Evolutionary conservation across 2,113 vertebrate species (phyloP).

Genomic region (Stigmatopora argus): DNA sequence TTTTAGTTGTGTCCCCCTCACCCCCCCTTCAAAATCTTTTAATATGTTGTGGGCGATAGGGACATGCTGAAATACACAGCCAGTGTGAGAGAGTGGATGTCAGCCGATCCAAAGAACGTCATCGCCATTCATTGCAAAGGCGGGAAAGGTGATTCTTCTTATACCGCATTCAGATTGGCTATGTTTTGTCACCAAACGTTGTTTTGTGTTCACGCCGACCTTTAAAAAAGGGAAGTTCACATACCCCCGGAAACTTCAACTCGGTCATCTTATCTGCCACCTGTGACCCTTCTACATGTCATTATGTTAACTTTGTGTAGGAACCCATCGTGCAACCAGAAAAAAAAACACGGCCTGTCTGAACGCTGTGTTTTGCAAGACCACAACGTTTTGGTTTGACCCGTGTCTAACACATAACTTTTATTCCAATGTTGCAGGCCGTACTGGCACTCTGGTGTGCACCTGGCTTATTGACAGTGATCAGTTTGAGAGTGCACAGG

Average conservation of each 20-base stretch:
- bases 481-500: conserved; percentile 85
- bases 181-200: too few relatives aligned
- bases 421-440: conserved; percentile 67
- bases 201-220: too few relatives aligned
- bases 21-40: too few relatives aligned
- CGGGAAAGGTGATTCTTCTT: conserved; percentile 80
- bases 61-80: conserved; percentile 85
- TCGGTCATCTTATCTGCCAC: too few relatives aligned
- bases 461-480: conserved; percentile 84
- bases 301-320: too few relatives aligned
- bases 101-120: conserved; percentile 75
- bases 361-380: neutral
- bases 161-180: too few relatives aligned
- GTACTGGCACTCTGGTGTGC: conserved; percentile 90
- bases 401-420: neutral
- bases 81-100: conserved; percentile 83
- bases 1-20: neutral
- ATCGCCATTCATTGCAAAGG: conserved; percentile 93
- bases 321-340: too few relatives aligned
- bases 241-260: too few relatives aligned
- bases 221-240: too few relatives aligned
- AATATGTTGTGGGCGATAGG: conserved; percentile 50
- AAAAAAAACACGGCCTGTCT: too few relatives aligned
- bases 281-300: too few relatives aligned
- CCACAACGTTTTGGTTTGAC: neutral